Evolutionary conservation across 64 coral and sea anemone genomes (phyloP).

Genomic region (Stichodactyla mertensii): DNA sequence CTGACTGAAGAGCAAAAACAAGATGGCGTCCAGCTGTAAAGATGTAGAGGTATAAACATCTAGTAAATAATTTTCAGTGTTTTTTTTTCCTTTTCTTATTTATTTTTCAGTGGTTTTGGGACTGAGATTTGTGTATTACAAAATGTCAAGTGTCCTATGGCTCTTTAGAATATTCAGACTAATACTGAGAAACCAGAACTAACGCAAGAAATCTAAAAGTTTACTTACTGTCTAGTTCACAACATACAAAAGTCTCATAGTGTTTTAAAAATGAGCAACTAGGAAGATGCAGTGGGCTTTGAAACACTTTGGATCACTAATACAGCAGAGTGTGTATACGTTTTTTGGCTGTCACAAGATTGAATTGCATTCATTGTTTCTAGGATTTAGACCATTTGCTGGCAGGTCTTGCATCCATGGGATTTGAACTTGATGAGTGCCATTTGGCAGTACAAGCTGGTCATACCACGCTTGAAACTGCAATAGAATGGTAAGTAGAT

Average conservation of each 20-base stretch:
- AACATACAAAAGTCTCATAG: too few species aligned
- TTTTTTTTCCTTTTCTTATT: too few species aligned
- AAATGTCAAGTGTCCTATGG: neutral
- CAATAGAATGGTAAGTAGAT: conserved; percentile 67
- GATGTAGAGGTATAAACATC: neutral
- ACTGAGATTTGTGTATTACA: neutral
- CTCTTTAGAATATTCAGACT: too few species aligned
- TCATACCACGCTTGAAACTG: conserved; percentile 65
- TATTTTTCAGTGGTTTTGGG: neutral
- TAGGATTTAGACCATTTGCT: conserved; percentile 74
- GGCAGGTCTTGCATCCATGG: conserved; percentile 76
- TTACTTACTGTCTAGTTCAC: too few species aligned
- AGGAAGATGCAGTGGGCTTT: neutral
- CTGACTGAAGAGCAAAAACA: neutral
- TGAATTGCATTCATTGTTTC: neutral
- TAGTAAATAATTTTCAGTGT: neutral
- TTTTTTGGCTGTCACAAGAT: neutral
- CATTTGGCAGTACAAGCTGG: conserved; percentile 67
- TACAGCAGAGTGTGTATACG: neutral
- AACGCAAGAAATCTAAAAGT: too few species aligned
- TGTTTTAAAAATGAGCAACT: too few species aligned
- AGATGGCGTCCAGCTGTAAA: conserved; percentile 7
- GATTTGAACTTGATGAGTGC: conserved; percentile 81
- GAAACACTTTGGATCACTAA: neutral
- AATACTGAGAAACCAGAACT: too few species aligned